Conservation (phyloP, 53 echinoderm and acorn worm species). For the Holothuria leucospilota region DNA sequence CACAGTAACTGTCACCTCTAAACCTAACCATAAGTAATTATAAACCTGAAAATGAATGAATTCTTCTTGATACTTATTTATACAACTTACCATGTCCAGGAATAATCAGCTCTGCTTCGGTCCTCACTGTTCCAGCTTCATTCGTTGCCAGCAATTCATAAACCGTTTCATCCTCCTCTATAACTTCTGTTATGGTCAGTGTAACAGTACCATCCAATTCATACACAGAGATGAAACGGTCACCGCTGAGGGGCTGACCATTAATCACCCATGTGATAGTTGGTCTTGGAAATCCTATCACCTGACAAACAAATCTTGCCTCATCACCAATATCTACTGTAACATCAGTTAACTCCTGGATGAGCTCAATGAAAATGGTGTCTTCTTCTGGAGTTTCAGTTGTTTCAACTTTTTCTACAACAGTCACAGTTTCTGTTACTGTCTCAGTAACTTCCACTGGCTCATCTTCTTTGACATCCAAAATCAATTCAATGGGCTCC, state of each 20-base stretch:
- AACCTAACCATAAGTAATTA: too few relatives aligned
- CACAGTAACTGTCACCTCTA: too few relatives aligned
- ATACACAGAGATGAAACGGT: conserved; percentile 79
- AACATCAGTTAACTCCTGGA: conserved; percentile 69
- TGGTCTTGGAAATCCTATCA: conserved; percentile 87
- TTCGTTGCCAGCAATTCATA: conserved; percentile 85
- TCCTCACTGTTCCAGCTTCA: conserved; percentile 79
- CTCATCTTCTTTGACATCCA: conserved; percentile 43
- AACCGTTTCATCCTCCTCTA: conserved; percentile 80
- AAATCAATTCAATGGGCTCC: conserved; percentile 28
- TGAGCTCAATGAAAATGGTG: conserved; percentile 59
- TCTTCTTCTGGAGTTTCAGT: conserved; percentile 37
- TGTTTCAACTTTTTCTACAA: conserved; percentile 15
- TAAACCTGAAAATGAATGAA: too few relatives aligned
- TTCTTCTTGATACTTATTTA: too few relatives aligned
- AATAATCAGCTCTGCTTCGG: conserved; percentile 72
- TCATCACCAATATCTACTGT: conserved; percentile 76
- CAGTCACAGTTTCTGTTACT: conserved; percentile 38
- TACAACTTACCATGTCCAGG: conserved; percentile 45
- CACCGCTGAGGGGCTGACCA: conserved; percentile 74
- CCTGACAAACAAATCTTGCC: conserved; percentile 74
- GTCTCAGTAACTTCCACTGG: conserved; percentile 22
- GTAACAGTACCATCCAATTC: conserved; percentile 84
- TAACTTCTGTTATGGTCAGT: conserved; percentile 73
- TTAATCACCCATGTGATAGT: conserved; percentile 84